Base-by-base conservation (phyloP, 2,888 invertebrate genomes). In the Lumbricus terrestris region DNA sequence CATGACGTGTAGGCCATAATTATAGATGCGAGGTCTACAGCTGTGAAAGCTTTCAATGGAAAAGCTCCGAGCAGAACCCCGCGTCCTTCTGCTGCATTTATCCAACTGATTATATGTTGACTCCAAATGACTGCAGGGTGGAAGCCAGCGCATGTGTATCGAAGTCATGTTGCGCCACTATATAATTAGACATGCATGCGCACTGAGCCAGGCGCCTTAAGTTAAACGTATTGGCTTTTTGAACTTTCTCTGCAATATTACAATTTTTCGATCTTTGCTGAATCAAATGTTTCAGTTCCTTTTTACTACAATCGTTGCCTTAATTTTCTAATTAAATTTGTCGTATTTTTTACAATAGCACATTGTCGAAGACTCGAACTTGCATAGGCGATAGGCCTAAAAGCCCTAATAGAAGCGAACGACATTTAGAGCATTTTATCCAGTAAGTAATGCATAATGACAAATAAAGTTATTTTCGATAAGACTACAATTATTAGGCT, bases 171-270 rank as follows among this genome's bases (percentile, higher is more conserved):
- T 69, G 6, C 69, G n/a, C 69, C n/a, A 69, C 69, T n/a, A 69
- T n/a, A 69, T 69, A 69, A 69, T 69, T 69, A 69, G 69, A 69
- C n/a, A n/a, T n/a, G 69, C 69, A n/a, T n/a, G n/a, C n/a, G n/a
- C n/a, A n/a, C n/a, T n/a, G n/a, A 69, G 0, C 29, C 69, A 69
- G n/a, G 16, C n/a, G 69, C 69, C 69, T 69, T 69, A 69, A 69
- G n/a, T 69, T 8, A 69, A 69, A 29, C 29, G 69, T 69, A 69
- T 69, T 8, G 8, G n/a, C 69, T 13, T 23, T 47, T 47, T 47
- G 23, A 42, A 47, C 47, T 69, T 47, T 69, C 69, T 29, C 29
- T n/a, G 29, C 69, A 11, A 20, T 20, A 47, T 47, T 47, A 47
- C 8, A 69, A n/a, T n/a, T 69, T 69, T n/a, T n/a, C 69, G 69